A percentile compares a stretch with the other conserved stretches of the same genome.
phyloP scores from a whole-genome alignment of 2,113 vertebrate genomes.

The Oreochromis niloticus region DNA sequence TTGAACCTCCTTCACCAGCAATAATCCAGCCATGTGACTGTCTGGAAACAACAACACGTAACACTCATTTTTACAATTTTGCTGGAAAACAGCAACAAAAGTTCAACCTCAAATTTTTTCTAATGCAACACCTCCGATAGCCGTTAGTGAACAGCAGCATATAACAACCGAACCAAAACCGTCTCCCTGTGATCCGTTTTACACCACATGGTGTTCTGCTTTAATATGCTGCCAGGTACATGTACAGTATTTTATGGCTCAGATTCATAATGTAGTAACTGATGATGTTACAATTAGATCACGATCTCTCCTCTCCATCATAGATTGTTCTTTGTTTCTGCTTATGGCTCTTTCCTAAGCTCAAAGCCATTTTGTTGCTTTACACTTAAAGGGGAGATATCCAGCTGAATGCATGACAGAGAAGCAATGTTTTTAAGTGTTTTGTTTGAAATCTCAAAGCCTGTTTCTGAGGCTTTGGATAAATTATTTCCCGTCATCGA shows the following conservation, averaged over 20 bases:
- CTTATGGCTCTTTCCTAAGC: neutral
- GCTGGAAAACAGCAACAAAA: neutral
- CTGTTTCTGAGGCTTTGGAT: slow-evolving; percentile 1
- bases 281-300: neutral
- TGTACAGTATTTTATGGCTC: neutral
- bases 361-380: slow-evolving; percentile 4
- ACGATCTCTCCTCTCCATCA: neutral
- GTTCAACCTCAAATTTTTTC: neutral
- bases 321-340: neutral
- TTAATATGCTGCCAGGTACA: neutral
- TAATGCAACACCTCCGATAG: neutral
- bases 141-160: neutral
- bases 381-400: slow-evolving; percentile 16
- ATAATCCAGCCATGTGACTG: neutral
- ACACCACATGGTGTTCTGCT: neutral
- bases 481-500: neutral
- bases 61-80: neutral
- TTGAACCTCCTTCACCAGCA: neutral
- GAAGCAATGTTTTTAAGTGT: neutral
- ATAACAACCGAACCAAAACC: neutral
- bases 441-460: neutral
- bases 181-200: neutral
- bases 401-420: slow-evolving; percentile 20
- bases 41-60: neutral
- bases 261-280: neutral